Evolutionary conservation across 2,113 vertebrate genomes (phyloP).

Genomic region (Poicephalus gulielmi): DNA sequence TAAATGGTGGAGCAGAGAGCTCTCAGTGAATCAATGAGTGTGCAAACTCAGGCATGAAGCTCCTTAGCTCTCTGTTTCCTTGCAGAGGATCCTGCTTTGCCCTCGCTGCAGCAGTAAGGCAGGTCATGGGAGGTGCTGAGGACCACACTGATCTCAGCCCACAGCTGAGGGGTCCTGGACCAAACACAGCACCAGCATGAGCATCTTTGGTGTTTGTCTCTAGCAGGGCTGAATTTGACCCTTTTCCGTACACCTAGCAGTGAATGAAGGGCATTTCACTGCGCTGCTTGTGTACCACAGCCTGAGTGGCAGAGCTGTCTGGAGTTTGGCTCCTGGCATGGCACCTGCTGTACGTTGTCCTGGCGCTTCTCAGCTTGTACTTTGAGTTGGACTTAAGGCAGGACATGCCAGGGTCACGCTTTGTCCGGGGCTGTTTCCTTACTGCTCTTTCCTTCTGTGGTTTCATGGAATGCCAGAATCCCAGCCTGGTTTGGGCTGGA

Average conservation of each 20-base stretch:
- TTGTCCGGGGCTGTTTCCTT: not conserved
- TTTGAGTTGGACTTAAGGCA: not conserved
- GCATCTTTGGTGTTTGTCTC: not conserved
- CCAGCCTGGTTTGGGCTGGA: not conserved
- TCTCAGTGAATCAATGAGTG: not conserved
- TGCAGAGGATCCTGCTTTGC: not conserved
- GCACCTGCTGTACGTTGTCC: not conserved
- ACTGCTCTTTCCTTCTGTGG: not conserved
- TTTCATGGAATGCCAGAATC: not conserved
- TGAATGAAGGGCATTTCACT: not conserved
- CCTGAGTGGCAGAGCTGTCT: not conserved
- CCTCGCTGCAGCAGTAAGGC: not conserved
- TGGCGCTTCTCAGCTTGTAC: not conserved
- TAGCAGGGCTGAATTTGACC: not conserved
- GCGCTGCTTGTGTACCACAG: accelerated
- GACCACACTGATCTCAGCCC: not conserved
- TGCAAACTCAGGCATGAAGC: not conserved
- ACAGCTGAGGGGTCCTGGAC: not conserved
- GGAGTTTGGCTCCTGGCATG: not conserved
- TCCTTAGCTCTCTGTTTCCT: not conserved
- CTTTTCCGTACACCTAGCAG: not conserved
- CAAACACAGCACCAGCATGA: accelerated
- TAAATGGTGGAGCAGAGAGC: not conserved
- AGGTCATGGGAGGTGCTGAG: not conserved
- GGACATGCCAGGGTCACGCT: not conserved